These are phyloP conservation scores for Premnoplex brunnescens DNA, from an alignment of 2,797 vertebrate species.

Conservation along the genomic window DNA sequence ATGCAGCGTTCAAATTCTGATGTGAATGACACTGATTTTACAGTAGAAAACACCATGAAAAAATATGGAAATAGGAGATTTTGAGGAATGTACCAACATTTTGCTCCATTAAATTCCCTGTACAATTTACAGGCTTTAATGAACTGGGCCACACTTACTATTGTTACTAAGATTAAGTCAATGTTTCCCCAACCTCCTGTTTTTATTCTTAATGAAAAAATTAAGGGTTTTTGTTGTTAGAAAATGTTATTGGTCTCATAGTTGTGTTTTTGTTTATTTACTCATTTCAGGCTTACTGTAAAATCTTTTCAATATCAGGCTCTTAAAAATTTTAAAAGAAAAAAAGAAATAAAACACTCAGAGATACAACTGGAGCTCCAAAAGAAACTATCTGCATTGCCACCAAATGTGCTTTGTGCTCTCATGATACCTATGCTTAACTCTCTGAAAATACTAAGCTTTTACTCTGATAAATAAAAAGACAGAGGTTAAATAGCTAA, in stretches of 20 bases:
- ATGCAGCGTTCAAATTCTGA: neutral
- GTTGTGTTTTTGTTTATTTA: neutral
- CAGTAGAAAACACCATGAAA: neutral
- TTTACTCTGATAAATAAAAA: neutral
- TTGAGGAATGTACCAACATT: neutral
- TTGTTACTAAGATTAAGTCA: neutral
- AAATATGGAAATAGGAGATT: neutral
- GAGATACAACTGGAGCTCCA: neutral
- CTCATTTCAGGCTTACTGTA: neutral
- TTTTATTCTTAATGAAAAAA: neutral
- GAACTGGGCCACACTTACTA: neutral
- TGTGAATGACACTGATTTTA: neutral
- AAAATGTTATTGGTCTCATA: neutral
- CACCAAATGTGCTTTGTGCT: neutral
- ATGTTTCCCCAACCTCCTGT: neutral
- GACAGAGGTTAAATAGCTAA: neutral
- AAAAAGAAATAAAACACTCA: neutral
- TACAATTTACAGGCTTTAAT: neutral
- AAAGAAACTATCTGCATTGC: neutral
- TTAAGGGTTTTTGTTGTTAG: neutral
- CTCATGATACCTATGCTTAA: neutral
- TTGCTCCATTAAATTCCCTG: neutral
- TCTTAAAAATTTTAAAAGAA: neutral
- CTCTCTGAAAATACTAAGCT: neutral
- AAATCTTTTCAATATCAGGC: neutral